These are phyloP conservation scores for Morpho achilles DNA, from an alignment of 2,888 invertebrate genomes.

Conservation along the genomic window DNA sequence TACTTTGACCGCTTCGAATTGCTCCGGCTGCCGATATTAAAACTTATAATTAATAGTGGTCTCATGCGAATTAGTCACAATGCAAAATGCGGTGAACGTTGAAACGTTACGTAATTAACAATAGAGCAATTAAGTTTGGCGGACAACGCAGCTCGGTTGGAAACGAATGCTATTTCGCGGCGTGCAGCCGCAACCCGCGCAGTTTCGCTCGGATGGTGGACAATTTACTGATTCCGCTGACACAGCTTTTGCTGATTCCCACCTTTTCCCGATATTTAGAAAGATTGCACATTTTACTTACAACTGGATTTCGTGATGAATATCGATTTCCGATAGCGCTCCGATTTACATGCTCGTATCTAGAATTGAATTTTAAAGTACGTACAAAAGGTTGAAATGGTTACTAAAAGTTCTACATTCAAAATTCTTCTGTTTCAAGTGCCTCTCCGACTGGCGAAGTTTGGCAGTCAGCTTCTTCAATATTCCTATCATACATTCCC, in stretches of 20 bases:
- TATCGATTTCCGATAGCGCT: slow-evolving; percentile 28
- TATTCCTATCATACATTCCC: no score
- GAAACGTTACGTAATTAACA: slow-evolving; percentile 77
- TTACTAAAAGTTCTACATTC: no score
- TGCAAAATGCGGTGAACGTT: slow-evolving; percentile 53
- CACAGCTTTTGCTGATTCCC: slow-evolving; percentile 56
- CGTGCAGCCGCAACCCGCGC: slow-evolving; percentile 35
- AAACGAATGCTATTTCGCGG: slow-evolving; percentile 63
- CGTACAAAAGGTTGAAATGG: slow-evolving; percentile 13
- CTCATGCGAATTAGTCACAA: slow-evolving; percentile 55
- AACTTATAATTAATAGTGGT: slow-evolving; percentile 40
- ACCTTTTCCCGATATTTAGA: slow-evolving; percentile 35
- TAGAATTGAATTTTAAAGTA: slow-evolving; percentile 29
- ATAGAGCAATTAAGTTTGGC: slow-evolving; percentile 75
- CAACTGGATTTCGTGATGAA: slow-evolving; percentile 33
- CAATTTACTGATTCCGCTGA: slow-evolving; percentile 72
- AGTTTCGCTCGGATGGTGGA: slow-evolving; percentile 56
- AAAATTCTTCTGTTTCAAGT: no score
- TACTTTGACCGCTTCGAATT: slow-evolving; percentile 24
- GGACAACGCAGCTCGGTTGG: slow-evolving; percentile 54
- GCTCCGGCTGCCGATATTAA: slow-evolving; percentile 34
- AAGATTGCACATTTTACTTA: slow-evolving; percentile 35
- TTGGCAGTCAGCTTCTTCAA: no score
- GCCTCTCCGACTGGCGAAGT: no score
- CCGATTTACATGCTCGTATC: slow-evolving; percentile 27